phyloP scores from a whole-genome alignment of 1,140 invertebrate genomes.

The Ephestia elutella region DNA sequence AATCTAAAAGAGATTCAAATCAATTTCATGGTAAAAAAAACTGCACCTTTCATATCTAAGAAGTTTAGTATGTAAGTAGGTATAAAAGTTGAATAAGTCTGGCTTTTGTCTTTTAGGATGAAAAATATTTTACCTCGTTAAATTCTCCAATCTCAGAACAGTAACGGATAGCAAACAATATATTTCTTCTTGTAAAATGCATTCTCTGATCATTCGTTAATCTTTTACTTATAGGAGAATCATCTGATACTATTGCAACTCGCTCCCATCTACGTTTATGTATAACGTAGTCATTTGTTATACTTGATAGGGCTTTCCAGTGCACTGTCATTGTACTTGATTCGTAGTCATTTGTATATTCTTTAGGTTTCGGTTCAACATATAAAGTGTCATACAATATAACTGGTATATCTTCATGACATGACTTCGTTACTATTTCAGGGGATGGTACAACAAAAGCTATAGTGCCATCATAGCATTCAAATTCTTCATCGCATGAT shows the following conservation, averaged over 20 bases:
- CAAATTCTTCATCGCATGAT: not conserved
- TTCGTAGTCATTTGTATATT: conserved; percentile 13
- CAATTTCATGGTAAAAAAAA: too few relatives aligned
- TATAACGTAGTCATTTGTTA: not conserved
- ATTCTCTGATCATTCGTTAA: conserved; percentile 14
- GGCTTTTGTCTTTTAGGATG: not conserved
- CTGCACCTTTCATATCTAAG: too few relatives aligned
- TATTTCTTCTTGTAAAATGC: not conserved
- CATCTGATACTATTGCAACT: conserved; percentile 26
- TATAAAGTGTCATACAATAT: conserved; percentile 22
- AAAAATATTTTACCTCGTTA: not conserved
- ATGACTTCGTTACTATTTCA: not conserved
- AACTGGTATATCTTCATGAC: conserved; percentile 11
- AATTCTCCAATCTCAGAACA: not conserved
- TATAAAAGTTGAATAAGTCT: too few relatives aligned
- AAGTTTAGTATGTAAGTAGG: too few relatives aligned
- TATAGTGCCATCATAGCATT: not conserved
- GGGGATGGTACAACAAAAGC: conserved; percentile 16
- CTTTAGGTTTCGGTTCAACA: conserved; percentile 4
- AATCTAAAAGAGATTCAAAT: too few relatives aligned
- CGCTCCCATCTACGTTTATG: conserved; percentile 11
- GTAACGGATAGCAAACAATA: not conserved
- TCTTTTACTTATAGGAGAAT: conserved; percentile 16
- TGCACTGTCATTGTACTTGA: not conserved
- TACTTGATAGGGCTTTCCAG: not conserved